A percentile compares a stretch with the other conserved stretches of the same genome.
phyloP scores from a whole-genome alignment of 1,140 invertebrate species.

The Drosophila oshimai region DNA sequence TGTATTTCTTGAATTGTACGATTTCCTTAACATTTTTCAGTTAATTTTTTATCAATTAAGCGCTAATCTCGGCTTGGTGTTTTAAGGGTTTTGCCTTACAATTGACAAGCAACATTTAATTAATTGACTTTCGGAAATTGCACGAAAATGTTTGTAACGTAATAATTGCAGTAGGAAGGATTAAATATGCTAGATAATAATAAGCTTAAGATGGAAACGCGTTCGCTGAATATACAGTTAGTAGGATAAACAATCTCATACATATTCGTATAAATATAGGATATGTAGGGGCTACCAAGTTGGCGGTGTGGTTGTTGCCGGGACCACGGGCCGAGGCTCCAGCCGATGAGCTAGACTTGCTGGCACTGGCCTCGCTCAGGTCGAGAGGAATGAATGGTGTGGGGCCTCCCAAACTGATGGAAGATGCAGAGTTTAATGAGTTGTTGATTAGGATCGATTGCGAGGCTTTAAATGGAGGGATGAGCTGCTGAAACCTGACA shows the following conservation, averaged over 20 bases:
- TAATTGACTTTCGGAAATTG: slow-evolving; percentile 71
- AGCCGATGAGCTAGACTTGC: slow-evolving; percentile 35
- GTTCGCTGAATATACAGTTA: slow-evolving; percentile 10
- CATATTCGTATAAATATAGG: slow-evolving; percentile 21
- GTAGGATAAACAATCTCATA: slow-evolving; percentile 40
- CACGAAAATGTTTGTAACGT: slow-evolving; percentile 40
- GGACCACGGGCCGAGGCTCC: slow-evolving; percentile 40
- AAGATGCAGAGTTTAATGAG: slow-evolving; percentile 70
- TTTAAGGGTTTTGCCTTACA: slow-evolving; percentile 13
- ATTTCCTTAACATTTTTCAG: slow-evolving; percentile 24
- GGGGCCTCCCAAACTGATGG: slow-evolving; percentile 83
- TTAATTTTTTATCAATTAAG: slow-evolving; percentile 42
- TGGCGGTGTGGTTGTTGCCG: slow-evolving; percentile 37
- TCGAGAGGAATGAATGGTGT: slow-evolving; percentile 83
- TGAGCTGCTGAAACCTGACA: slow-evolving; percentile 43
- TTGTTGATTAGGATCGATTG: slow-evolving; percentile 26
- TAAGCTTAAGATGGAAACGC: slow-evolving; percentile 21
- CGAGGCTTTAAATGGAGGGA: slow-evolving; percentile 9
- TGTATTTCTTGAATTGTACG: slow-evolving; percentile 53
- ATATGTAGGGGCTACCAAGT: slow-evolving; percentile 7
- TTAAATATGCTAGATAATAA: slow-evolving; percentile 2
- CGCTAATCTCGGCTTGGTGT: slow-evolving; percentile 37
- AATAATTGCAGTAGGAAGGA: slow-evolving; percentile 15
- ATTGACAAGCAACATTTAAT: slow-evolving; percentile 46
- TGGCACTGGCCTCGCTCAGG: slow-evolving; percentile 48